Evolutionary conservation across 1,140 invertebrate species (phyloP).

Genomic region (Latrodectus geometricus): DNA sequence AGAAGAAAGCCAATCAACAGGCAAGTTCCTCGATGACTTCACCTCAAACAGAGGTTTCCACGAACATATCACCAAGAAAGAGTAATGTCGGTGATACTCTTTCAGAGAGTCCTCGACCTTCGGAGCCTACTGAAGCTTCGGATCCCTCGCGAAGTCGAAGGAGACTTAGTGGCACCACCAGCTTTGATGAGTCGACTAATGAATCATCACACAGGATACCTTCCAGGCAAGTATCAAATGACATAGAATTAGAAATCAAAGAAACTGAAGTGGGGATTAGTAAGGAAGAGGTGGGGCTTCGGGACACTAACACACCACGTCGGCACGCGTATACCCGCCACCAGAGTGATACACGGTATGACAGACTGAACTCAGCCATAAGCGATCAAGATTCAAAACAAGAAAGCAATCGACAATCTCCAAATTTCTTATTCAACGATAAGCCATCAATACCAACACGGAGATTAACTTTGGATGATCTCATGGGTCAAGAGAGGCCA

Average conservation of each 20-base stretch:
- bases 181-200: conserved; percentile 37
- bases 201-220: conserved; percentile 9
- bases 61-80: conserved; percentile 64
- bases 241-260: conserved; percentile 53
- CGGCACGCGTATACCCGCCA: conserved; percentile 48
- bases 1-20: conserved; percentile 87
- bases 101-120: not conserved
- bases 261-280: conserved; percentile 50
- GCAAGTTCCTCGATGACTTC: conserved; percentile 67
- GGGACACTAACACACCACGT: conserved; percentile 28
- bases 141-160: not conserved
- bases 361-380: conserved; percentile 23
- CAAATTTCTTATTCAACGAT: conserved; percentile 36
- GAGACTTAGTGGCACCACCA: conserved; percentile 40
- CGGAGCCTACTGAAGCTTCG: conserved; percentile 5
- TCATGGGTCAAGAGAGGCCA: conserved; percentile 62
- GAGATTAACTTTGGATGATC: conserved; percentile 46
- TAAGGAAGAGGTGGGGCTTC: conserved; percentile 50
- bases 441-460: conserved; percentile 54
- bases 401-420: conserved; percentile 41
- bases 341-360: conserved; percentile 59
- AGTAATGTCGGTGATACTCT: not conserved
- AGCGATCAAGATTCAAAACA: conserved; percentile 7
- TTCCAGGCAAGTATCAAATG: conserved; percentile 61
- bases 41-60: conserved; percentile 1